These are phyloP conservation scores for Acanthornis magna DNA, from an alignment of 2,797 vertebrate genomes.

Conservation along the genomic window DNA sequence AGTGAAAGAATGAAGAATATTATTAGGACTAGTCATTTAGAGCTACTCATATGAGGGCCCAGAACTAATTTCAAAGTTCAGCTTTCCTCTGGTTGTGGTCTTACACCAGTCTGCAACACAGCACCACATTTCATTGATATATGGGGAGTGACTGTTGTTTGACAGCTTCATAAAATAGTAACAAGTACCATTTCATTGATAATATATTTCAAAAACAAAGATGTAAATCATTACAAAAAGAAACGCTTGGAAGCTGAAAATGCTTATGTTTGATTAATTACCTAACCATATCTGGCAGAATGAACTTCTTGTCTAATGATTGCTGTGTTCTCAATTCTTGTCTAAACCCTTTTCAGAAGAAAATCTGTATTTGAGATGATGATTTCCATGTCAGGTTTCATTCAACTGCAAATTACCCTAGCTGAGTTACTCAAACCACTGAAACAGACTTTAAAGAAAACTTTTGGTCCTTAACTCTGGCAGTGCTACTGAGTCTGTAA, in stretches of 20 bases:
- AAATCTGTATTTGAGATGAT: not conserved
- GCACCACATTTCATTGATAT: not conserved
- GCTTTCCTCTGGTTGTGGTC: not conserved
- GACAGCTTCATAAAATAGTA: not conserved
- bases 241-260: not conserved
- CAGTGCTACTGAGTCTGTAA: not conserved
- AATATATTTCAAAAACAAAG: not conserved
- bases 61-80: not conserved
- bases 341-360: not conserved
- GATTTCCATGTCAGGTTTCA: not conserved
- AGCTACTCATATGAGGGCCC: not conserved
- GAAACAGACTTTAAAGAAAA: conserved; percentile 15
- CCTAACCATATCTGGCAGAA: not conserved
- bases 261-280: not conserved
- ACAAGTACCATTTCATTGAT: not conserved
- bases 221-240: not conserved
- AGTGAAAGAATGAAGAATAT: not conserved
- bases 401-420: not conserved
- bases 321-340: not conserved
- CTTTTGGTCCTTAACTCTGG: not conserved
- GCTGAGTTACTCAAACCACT: not conserved
- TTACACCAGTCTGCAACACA: not conserved
- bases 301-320: not conserved
- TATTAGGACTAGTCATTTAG: not conserved
- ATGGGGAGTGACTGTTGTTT: not conserved